Base-by-base conservation (phyloP, 2,113 vertebrate species). In the Hippocampus abdominalis region DNA sequence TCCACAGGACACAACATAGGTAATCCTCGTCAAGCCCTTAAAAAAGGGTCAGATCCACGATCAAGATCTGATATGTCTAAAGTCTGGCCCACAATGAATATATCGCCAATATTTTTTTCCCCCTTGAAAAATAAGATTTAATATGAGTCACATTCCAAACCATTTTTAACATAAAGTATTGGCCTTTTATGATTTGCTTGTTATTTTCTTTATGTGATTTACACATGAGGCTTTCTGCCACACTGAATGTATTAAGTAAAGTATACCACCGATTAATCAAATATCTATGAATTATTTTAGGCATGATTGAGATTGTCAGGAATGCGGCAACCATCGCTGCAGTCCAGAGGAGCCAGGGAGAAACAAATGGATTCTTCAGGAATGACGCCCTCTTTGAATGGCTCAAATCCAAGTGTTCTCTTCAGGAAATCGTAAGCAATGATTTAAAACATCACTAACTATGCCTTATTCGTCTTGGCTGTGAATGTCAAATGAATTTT, bases 231-330 rank as follows among this genome's bases (percentile, higher is more conserved):
- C 32, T 44, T 44, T 44, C 42, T 44, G 18, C 21, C 4, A 6
- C 48, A 49, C 18, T 49, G 4, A 49, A 18, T 20, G 13, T 20
- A 20, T 20, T 20, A 20, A 49, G 48, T 16, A 13, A 49, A 49
- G 2, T 16, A 18, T 49, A 20, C 48, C 15, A 20, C 13, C 4
- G 18, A 20, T 16, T 49, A 49, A 49, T 49, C 6, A 72, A 8
- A 9, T 77, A 29, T 13, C 60, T 76, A 25, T 56, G 21, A 25
- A 57, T 27, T 27, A 12, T 27, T 27, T 27, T 27, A 94, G 93
- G 92, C 23, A 91, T 94, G 89, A 93, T 94, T 66, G 91, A 94
- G 79, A 89, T 93, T 5, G 92, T 93, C 54, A 82, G 90, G 66
- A 80, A 93, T 49, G 90, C 92, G 0, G 81, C 64, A 11, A 93